These are phyloP conservation scores for Volucella inanis DNA, from an alignment of 2,888 invertebrate genomes.

Conservation along the genomic window DNA sequence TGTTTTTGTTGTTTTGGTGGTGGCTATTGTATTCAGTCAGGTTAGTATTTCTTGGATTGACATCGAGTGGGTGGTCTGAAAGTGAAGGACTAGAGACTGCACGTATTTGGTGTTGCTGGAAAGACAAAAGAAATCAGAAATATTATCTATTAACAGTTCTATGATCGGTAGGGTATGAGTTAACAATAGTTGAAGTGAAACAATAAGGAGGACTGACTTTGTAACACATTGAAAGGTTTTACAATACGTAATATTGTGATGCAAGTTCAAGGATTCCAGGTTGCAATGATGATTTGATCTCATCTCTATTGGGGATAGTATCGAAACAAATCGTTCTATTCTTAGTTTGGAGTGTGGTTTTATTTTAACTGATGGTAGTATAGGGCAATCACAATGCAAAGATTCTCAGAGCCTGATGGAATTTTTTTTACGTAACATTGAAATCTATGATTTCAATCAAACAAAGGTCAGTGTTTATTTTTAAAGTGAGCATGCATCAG, in stretches of 20 bases:
- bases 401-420: no score
- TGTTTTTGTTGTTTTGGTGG: conserved; percentile 58
- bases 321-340: background rate
- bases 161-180: background rate
- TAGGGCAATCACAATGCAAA: no score
- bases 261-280: conserved; percentile 54
- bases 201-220: conserved; percentile 22
- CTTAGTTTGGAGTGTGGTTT: no score
- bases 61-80: conserved; percentile 77
- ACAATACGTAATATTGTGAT: conserved; percentile 29
- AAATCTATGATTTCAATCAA: no score
- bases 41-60: conserved; percentile 50
- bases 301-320: background rate
- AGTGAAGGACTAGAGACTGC: conserved; percentile 83
- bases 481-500: no score
- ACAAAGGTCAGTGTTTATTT: no score
- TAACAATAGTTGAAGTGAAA: conserved; percentile 18
- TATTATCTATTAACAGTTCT: conserved; percentile 56
- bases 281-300: background rate
- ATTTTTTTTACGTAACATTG: no score
- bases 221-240: conserved; percentile 25
- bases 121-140: conserved; percentile 50
- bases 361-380: no score
- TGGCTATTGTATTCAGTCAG: conserved; percentile 65
- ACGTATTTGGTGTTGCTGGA: conserved; percentile 82